Percentiles rank a stretch among this genome's conserved stretches.
Conservation (phyloP, 1,140 invertebrate genomes). For the Musca vetustissima region DNA sequence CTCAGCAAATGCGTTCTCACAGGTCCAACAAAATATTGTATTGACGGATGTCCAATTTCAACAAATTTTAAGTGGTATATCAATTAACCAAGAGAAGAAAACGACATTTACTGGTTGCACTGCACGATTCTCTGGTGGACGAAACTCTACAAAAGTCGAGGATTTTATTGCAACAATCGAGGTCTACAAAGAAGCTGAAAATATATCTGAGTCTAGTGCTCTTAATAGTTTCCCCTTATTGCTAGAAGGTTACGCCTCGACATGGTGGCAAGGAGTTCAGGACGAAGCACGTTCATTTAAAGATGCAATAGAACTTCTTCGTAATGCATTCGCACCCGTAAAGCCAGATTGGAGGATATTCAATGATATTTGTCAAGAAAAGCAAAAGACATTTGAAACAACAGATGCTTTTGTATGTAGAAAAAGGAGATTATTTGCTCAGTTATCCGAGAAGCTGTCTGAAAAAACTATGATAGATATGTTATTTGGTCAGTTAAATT, state of each 20-base stretch:
- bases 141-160: not conserved
- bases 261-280: slow-evolving; percentile 26
- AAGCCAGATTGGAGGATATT: slow-evolving; percentile 24
- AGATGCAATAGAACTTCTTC: slow-evolving; percentile 15
- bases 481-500: not conserved
- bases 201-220: slow-evolving; percentile 1
- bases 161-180: slow-evolving; percentile 7
- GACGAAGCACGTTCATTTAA: slow-evolving; percentile 11
- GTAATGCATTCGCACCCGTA: slow-evolving; percentile 15
- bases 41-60: not conserved
- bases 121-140: not conserved
- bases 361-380: slow-evolving; percentile 13
- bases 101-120: not conserved
- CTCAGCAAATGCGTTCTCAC: too few relatives aligned
- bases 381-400: slow-evolving; percentile 9
- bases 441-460: slow-evolving; percentile 4
- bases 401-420: slow-evolving; percentile 15
- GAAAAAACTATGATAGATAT: slow-evolving; percentile 13
- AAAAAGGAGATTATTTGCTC: slow-evolving; percentile 17
- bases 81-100: not conserved
- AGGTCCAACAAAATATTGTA: not conserved
- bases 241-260: slow-evolving; percentile 22
- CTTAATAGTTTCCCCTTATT: slow-evolving; percentile 15
- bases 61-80: not conserved
- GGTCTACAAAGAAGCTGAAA: slow-evolving; percentile 19